Evolutionary conservation across 1,140 invertebrate genomes (phyloP).

Genomic region (Nilaparvata lugens): DNA sequence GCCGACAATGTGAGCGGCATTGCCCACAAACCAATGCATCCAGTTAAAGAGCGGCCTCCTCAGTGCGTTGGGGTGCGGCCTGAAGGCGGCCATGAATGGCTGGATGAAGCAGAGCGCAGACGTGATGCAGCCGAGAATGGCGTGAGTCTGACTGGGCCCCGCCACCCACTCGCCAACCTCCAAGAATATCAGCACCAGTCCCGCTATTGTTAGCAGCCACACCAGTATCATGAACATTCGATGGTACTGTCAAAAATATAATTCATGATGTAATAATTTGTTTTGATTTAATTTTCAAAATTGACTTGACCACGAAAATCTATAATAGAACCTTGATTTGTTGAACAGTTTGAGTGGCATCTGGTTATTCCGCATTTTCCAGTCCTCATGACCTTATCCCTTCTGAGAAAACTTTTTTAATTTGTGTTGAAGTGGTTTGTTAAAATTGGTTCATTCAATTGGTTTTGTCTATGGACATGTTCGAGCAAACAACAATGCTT

Average conservation of each 20-base stretch:
- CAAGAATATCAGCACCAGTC: conserved; percentile 74
- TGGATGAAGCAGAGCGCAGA: conserved; percentile 77
- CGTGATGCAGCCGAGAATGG: conserved; percentile 66
- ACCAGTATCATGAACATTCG: conserved; percentile 75
- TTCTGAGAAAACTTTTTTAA: too few relatives aligned
- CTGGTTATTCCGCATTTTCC: too few relatives aligned
- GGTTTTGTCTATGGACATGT: too few relatives aligned
- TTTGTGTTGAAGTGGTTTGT: too few relatives aligned
- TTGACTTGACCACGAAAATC: too few relatives aligned
- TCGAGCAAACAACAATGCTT: too few relatives aligned
- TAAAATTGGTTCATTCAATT: too few relatives aligned
- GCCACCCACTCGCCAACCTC: conserved; percentile 68
- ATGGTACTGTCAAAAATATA: conserved; percentile 58
- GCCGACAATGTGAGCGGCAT: conserved; percentile 81
- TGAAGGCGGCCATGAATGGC: conserved; percentile 78
- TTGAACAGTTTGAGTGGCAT: too few relatives aligned
- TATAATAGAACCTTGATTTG: too few relatives aligned
- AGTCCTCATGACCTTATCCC: too few relatives aligned
- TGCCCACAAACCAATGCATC: conserved; percentile 88
- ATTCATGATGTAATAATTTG: not conserved
- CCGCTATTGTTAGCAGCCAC: conserved; percentile 64
- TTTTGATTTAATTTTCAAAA: too few relatives aligned
- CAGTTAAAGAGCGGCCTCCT: conserved; percentile 86
- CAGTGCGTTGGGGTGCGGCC: conserved; percentile 72
- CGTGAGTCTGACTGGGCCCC: conserved; percentile 61